Conservation (phyloP, 2,797 vertebrate species). For the Liparis tanakae region DNA sequence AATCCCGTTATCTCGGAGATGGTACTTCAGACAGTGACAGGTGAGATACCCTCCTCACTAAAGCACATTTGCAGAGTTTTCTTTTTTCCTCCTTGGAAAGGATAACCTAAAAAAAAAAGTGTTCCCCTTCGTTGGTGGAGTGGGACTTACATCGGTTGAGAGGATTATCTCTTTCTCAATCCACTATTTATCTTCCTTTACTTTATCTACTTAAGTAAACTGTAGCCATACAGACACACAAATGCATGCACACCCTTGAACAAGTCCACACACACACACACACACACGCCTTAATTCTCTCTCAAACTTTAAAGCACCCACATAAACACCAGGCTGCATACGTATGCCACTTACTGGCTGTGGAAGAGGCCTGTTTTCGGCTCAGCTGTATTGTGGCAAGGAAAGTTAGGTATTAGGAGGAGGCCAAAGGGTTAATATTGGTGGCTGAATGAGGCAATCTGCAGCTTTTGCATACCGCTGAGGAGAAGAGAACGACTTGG, state of each 20-base stretch:
- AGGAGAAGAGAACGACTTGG: slow-evolving; percentile 70
- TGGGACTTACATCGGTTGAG: slow-evolving; percentile 31
- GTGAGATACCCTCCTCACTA: slow-evolving; percentile 54
- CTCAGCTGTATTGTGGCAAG: slow-evolving; percentile 53
- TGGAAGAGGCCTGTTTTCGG: slow-evolving; percentile 45
- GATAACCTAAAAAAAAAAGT: slow-evolving; percentile 61
- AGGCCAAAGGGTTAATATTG: slow-evolving; percentile 71
- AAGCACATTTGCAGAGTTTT: slow-evolving; percentile 28
- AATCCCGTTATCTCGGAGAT: slow-evolving; percentile 55
- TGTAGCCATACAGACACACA: slow-evolving; percentile 22
- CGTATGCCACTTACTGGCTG: slow-evolving; percentile 11
- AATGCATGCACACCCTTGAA: neutral
- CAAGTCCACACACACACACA: slow-evolving; percentile 7
- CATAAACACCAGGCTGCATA: slow-evolving; percentile 22
- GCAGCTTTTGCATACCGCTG: slow-evolving; percentile 77
- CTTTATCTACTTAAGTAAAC: slow-evolving; percentile 31
- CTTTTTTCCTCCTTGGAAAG: slow-evolving; percentile 13
- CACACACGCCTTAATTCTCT: slow-evolving; percentile 34
- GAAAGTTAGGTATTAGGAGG: slow-evolving; percentile 53
- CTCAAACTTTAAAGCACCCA: slow-evolving; percentile 48
- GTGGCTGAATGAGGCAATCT: slow-evolving; percentile 78
- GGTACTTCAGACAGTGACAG: slow-evolving; percentile 46
- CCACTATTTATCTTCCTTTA: slow-evolving; percentile 48
- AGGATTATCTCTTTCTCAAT: slow-evolving; percentile 60
- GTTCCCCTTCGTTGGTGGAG: slow-evolving; percentile 43